Evolutionary conservation across 1,140 invertebrate species (phyloP), one percentile per base, ranked within the genome.

Genomic region (Rhagoletis zephyria): DNA sequence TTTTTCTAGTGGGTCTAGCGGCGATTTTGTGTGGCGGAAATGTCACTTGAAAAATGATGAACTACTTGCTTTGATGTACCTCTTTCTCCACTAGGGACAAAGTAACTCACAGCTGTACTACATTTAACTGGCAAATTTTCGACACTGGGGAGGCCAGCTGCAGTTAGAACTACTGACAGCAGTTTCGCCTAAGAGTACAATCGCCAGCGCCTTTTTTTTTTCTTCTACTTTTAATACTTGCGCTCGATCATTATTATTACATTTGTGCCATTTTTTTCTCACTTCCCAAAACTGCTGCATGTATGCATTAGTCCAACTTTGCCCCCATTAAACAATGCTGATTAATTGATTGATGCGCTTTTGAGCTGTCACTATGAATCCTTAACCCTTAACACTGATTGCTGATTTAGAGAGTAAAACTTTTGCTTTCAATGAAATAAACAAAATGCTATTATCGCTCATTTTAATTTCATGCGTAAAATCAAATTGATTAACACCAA

Each of bases 271-370:
- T 30, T 9, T 10, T 19, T 19, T 77, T 19, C 45, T 81, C 7
- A n/a, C 2, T 30, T 16, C 19, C 48, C 30, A 19, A 74, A 74
- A 45, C 42, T 48, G 67, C 16, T 4, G 1, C 1, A 30, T 30
- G 30, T 77, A 56, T 56, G 51, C 30, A 30, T 30, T 45, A 10
- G n/a, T 77, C 45, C 16, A 51, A n/a, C n/a, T 81, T 30, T 56
- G 48, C 19, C 74, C 14, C 56, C 30, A 30, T 30, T 30, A 30
- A 10, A 56, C n/a, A 56, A n/a, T n/a, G 48, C 12, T 81, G 74
- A 81, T 81, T 81, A 81, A 81, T 81, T 81, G 74, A 81, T 81
- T 81, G 74, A 81, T 81, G 74, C n/a, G 48, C 48, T n/a, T 19
- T 67, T 19, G 4, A 4, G 4, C 64, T 67, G 64, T 40, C 64